Conservation (phyloP, 2,797 vertebrate species). For the Pseudotriccus pelzelni region DNA sequence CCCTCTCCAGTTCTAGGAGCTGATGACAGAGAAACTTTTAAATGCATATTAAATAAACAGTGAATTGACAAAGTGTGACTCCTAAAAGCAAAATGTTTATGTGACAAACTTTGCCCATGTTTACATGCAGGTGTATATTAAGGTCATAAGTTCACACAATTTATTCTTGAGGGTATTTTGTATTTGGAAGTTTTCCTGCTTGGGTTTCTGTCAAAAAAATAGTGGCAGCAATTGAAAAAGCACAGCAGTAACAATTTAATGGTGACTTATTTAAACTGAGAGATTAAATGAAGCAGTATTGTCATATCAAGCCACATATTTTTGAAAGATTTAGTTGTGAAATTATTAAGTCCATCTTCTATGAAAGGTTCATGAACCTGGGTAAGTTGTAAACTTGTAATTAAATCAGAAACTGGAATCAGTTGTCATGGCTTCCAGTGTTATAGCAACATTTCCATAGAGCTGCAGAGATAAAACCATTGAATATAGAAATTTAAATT, state of each 20-base stretch:
- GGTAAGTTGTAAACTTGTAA: not conserved
- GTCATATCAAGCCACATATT: not conserved
- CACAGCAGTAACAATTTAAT: not conserved
- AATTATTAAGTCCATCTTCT: not conserved
- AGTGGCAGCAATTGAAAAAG: not conserved
- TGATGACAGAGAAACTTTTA: not conserved
- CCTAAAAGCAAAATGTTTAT: not conserved
- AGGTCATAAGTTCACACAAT: not conserved
- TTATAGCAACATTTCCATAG: not conserved
- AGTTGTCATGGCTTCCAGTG: conserved; percentile 48
- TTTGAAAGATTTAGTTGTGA: not conserved
- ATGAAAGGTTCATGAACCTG: not conserved
- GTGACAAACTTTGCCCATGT: not conserved
- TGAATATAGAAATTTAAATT: conserved; percentile 3
- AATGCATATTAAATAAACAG: not conserved
- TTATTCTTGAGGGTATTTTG: not conserved
- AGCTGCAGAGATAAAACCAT: not conserved
- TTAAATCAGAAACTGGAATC: conserved; percentile 13
- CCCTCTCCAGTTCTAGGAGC: too few species aligned
- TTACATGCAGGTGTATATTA: not conserved
- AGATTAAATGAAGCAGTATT: not conserved
- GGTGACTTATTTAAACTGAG: not conserved
- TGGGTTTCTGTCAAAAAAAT: not conserved
- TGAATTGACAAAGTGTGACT: not conserved
- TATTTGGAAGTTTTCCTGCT: not conserved